Evolutionary conservation across 2,113 vertebrate genomes (phyloP).

Genomic region (Prochilodus magdalenae): DNA sequence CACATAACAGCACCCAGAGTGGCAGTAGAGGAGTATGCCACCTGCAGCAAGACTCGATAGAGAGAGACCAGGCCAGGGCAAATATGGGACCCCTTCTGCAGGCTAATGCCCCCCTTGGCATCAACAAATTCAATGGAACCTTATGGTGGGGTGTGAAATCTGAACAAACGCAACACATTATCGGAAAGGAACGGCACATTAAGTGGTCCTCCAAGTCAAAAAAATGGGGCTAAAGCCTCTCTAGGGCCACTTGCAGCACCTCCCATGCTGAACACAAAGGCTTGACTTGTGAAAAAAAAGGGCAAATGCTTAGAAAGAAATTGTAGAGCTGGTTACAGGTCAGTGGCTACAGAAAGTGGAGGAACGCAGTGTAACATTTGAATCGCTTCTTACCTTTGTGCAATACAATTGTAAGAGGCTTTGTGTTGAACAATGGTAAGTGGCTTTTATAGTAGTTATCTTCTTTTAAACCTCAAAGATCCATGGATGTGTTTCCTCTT

Average conservation of each 20-base stretch:
- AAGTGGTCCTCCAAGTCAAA: constrained; percentile 11
- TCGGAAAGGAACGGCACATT: background rate
- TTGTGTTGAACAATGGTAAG: no score
- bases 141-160: constrained; percentile 36
- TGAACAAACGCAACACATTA: constrained; percentile 33
- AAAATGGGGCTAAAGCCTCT: constrained; percentile 22
- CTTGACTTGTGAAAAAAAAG: constrained; percentile 20
- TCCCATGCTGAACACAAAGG: constrained; percentile 12
- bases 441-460: background rate
- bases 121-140: background rate
- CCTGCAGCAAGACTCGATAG: constrained; percentile 14
- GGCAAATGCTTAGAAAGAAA: background rate
- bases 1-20: constrained; percentile 17
- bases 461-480: background rate
- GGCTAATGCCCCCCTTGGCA: background rate
- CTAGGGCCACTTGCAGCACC: constrained; percentile 24
- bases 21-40: constrained; percentile 16
- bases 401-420: background rate
- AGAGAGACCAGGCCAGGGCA: constrained; percentile 1
- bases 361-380: background rate
- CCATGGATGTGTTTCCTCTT: background rate
- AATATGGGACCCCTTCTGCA: constrained; percentile 16
- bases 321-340: background rate
- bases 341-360: background rate
- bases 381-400: background rate